These are phyloP conservation scores for Sylvilagus bachmani DNA, from an alignment of 2,113 vertebrate species.

Conservation along the genomic window DNA sequence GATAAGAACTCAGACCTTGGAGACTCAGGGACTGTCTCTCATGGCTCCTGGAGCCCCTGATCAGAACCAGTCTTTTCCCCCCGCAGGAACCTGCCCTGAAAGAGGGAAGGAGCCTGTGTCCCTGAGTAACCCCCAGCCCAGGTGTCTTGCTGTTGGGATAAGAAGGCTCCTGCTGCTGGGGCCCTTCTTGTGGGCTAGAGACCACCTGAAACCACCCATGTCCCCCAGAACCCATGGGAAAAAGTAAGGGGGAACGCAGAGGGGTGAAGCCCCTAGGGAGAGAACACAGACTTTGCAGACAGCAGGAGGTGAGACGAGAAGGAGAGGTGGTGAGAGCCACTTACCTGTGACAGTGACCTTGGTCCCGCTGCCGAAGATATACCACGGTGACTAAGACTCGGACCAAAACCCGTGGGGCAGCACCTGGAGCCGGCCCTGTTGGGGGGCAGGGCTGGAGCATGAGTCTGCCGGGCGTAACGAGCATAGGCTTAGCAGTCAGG, in stretches of 20 bases:
- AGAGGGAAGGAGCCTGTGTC: no score
- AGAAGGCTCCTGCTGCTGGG: no score
- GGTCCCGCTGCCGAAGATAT: conserved; percentile 58
- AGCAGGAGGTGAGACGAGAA: not conserved
- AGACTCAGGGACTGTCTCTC: no score
- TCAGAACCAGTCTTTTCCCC: no score
- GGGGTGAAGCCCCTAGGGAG: not conserved
- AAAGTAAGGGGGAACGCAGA: not conserved
- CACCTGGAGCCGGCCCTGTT: not conserved
- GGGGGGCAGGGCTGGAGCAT: not conserved
- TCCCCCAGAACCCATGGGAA: not conserved
- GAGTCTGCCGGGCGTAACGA: not conserved
- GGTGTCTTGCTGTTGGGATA: no score
- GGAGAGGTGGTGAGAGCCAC: not conserved
- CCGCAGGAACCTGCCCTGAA: no score
- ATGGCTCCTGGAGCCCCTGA: no score
- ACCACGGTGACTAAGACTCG: not conserved
- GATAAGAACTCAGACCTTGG: no score
- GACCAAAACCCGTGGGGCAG: not conserved
- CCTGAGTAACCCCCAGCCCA: not conserved
- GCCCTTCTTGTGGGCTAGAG: not conserved
- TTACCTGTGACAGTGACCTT: conserved; percentile 68
- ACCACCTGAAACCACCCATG: not conserved
- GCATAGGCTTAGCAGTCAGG: not conserved
- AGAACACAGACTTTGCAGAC: not conserved